A percentile compares a stretch with the other conserved stretches of the same genome.
Evolutionary conservation across 2,888 invertebrate genomes (phyloP).

Genomic region (Neoscelio sp.): DNA sequence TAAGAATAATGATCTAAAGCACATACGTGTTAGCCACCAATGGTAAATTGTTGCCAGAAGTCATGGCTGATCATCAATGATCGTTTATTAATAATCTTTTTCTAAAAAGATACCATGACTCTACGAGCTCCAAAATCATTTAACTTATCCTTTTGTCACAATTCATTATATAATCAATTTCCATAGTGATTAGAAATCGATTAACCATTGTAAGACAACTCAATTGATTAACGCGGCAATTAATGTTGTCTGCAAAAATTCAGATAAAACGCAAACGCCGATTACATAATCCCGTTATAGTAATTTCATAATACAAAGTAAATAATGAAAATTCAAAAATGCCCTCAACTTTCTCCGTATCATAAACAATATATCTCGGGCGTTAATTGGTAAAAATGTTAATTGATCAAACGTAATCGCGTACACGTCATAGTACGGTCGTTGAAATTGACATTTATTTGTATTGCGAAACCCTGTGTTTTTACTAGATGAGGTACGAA

Average conservation of each 20-base stretch:
- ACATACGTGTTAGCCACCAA: too few relatives aligned
- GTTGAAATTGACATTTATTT: constrained; percentile 29
- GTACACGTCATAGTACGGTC: too few relatives aligned
- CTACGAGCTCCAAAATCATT: too few relatives aligned
- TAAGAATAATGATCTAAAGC: too few relatives aligned
- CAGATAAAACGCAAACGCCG: constrained; percentile 4
- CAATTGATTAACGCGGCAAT: constrained; percentile 14
- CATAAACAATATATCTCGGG: constrained; percentile 17
- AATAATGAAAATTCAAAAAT: constrained; percentile 30
- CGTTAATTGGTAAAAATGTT: constrained; percentile 24
- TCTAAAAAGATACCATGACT: too few relatives aligned
- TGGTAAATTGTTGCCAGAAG: too few relatives aligned
- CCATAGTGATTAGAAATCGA: background rate
- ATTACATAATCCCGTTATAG: constrained; percentile 19
- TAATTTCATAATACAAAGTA: constrained; percentile 11
- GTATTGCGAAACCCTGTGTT: constrained; percentile 34
- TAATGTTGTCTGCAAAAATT: constrained; percentile 23
- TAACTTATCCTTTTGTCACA: too few relatives aligned
- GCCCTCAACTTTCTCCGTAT: constrained; percentile 35
- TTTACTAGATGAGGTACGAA: background rate
- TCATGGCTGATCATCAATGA: too few relatives aligned
- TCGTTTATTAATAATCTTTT: too few relatives aligned
- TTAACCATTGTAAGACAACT: constrained; percentile 12
- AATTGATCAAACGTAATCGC: constrained; percentile 38
- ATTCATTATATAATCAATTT: constrained; percentile 2